Evolutionary conservation across 2,797 vertebrate genomes (phyloP).

Genomic region (Tiaroga cobitis): DNA sequence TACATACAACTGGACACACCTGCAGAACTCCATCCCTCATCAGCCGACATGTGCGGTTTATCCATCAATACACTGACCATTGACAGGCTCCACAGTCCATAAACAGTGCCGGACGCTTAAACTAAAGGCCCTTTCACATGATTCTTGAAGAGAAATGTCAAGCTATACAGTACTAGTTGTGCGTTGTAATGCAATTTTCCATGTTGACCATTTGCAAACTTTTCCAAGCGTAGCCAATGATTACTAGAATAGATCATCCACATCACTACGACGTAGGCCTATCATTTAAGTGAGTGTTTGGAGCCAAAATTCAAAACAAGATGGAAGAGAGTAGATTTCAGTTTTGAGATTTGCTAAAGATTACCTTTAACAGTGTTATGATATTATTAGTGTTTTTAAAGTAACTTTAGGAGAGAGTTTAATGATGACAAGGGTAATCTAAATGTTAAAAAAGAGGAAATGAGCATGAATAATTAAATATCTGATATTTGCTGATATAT

Average conservation of each 20-base stretch:
- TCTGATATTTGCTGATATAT: not conserved
- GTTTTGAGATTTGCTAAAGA: no score
- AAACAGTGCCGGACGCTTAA: not conserved
- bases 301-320: no score
- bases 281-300: no score
- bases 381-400: no score
- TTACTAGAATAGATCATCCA: no score
- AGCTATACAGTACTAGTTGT: not conserved
- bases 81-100: slow-evolving; percentile 4
- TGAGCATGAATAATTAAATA: not conserved
- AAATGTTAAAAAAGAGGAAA: not conserved
- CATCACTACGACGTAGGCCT: not conserved
- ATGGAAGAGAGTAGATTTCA: no score
- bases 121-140: not conserved
- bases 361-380: no score
- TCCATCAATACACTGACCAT: not conserved
- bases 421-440: no score
- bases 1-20: slow-evolving; percentile 30
- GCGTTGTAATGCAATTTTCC: not conserved
- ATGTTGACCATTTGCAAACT: not conserved
- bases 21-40: slow-evolving; percentile 27
- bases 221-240: not conserved
- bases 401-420: no score
- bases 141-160: not conserved
- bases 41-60: not conserved